Evolutionary conservation across 2,797 vertebrate species (phyloP).

Genomic region (Ptychobarbus kaznakovi): DNA sequence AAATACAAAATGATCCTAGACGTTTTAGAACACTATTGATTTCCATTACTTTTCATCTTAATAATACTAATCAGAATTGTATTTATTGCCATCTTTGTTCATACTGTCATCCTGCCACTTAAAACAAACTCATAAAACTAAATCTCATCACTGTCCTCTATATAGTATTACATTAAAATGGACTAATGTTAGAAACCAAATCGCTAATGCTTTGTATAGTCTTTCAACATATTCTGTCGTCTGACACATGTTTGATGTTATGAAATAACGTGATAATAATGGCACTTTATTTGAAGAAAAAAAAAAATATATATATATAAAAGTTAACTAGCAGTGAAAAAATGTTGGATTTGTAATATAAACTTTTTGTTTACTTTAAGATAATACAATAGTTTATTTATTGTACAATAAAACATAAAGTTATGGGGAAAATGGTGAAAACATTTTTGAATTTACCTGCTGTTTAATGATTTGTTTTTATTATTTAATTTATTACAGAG

Average conservation of each 20-base stretch:
- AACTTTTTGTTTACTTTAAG: not conserved
- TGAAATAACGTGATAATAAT: not conserved
- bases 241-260: not conserved
- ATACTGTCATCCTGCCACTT: not conserved
- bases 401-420: not conserved
- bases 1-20: conserved; percentile 5
- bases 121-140: not conserved
- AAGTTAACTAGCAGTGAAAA: not conserved
- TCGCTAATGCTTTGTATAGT: not conserved
- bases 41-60: conserved; percentile 12
- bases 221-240: too few species aligned
- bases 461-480: not conserved
- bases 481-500: not conserved
- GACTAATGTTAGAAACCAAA: not conserved
- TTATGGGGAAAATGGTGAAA: not conserved
- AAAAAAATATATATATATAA: too few species aligned
- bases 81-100: not conserved
- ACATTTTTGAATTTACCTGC: not conserved
- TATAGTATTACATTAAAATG: not conserved
- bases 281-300: not conserved
- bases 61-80: not conserved
- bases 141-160: not conserved
- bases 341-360: not conserved
- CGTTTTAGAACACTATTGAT: not conserved
- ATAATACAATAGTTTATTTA: not conserved